phyloP scores from a whole-genome alignment of 2,113 vertebrate species.

The Spilogale gracilis region DNA sequence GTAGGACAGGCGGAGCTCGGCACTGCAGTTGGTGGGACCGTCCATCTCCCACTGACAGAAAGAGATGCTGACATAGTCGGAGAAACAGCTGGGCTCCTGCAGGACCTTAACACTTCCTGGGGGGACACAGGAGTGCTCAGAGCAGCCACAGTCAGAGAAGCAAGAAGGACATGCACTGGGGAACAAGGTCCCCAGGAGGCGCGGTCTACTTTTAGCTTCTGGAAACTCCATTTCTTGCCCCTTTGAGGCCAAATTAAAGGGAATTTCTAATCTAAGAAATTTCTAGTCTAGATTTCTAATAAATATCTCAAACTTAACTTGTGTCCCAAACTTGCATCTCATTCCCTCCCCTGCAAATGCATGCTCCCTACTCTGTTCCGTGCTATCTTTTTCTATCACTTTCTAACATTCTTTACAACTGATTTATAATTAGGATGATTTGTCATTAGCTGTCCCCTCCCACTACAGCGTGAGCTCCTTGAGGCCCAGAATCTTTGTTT shows the following conservation, averaged over 20 bases:
- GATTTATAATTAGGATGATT: background rate
- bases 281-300: background rate
- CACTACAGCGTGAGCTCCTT: background rate
- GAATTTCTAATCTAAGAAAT: background rate
- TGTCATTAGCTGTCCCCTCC: background rate
- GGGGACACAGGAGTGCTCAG: background rate
- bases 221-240: background rate
- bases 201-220: no score
- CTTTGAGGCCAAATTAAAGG: background rate
- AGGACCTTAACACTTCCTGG: conserved; percentile 64
- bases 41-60: conserved; percentile 85
- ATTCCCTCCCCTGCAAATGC: background rate
- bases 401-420: background rate
- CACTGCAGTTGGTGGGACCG: conserved; percentile 74
- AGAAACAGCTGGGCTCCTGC: conserved; percentile 79
- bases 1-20: conserved; percentile 76
- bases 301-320: background rate
- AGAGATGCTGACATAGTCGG: conserved; percentile 79
- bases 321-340: background rate
- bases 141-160: background rate
- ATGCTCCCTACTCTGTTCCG: background rate
- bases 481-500: background rate
- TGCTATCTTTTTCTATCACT: background rate
- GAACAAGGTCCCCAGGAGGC: background rate
- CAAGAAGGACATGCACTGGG: background rate